Evolutionary conservation across 2,888 invertebrate genomes (phyloP).

Genomic region (Toxonevra muliebris): DNA sequence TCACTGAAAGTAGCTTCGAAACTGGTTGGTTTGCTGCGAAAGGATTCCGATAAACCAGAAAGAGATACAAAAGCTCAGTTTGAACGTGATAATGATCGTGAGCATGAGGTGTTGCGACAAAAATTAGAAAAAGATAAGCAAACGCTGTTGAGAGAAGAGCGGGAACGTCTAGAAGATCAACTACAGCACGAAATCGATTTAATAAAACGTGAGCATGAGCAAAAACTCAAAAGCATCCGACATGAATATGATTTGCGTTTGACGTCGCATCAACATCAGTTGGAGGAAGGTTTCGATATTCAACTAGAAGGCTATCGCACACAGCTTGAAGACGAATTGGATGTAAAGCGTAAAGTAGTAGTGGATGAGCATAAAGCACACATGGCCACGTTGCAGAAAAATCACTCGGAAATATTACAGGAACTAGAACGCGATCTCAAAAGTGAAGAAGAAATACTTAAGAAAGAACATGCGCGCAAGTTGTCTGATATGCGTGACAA

Average conservation of each 20-base stretch:
- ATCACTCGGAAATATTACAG: conserved; percentile 61
- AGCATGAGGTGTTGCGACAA: conserved; percentile 45
- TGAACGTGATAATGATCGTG: conserved; percentile 52
- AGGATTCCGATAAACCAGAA: conserved; percentile 35
- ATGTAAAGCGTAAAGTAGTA: conserved; percentile 67
- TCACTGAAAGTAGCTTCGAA: conserved; percentile 55
- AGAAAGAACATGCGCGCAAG: conserved; percentile 75
- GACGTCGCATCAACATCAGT: conserved; percentile 65
- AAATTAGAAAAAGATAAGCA: conserved; percentile 63
- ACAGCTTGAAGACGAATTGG: conserved; percentile 64
- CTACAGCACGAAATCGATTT: conserved; percentile 55
- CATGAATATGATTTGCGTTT: conserved; percentile 62
- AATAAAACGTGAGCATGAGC: conserved; percentile 56
- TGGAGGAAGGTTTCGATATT: conserved; percentile 66
- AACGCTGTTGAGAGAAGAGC: conserved; percentile 65
- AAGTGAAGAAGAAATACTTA: conserved; percentile 73
- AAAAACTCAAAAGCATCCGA: conserved; percentile 62
- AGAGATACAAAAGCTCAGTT: conserved; percentile 17
- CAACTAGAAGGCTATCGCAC: conserved; percentile 62
- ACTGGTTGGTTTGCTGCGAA: conserved; percentile 52
- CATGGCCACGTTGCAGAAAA: conserved; percentile 60
- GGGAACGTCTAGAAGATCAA: conserved; percentile 61
- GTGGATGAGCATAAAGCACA: conserved; percentile 67
- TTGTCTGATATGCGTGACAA: conserved; percentile 73
- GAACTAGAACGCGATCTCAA: conserved; percentile 63